phyloP scores from a whole-genome alignment of 2,113 vertebrate genomes.

The Eulemur macaco region DNA sequence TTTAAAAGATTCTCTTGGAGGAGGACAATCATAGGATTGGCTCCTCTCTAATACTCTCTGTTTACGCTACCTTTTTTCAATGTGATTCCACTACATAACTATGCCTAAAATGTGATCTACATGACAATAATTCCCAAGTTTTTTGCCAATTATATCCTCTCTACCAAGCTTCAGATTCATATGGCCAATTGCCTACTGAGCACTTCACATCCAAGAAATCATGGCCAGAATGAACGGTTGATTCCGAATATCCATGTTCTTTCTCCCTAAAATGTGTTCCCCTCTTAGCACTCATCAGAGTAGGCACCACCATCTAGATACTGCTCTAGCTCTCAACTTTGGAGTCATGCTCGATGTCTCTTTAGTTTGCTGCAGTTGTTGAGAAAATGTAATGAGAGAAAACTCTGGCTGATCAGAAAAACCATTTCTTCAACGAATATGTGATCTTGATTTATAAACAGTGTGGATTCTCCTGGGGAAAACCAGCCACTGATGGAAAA shows the following conservation, averaged over 20 bases:
- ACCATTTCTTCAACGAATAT: constrained; percentile 18
- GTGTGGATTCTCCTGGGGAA: constrained; percentile 40
- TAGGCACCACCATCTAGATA: neutral
- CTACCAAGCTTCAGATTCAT: neutral
- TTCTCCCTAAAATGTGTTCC: neutral
- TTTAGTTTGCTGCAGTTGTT: constrained; percentile 20
- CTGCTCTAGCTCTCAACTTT: neutral
- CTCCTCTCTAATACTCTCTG: neutral
- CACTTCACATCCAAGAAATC: neutral
- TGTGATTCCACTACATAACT: neutral
- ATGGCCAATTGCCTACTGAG: neutral
- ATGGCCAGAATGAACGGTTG: neutral
- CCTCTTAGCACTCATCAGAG: neutral
- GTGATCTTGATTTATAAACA: neutral
- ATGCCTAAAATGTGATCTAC: neutral
- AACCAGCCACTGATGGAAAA: neutral
- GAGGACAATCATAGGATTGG: neutral
- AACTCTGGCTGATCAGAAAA: constrained; percentile 60
- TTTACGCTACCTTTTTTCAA: neutral
- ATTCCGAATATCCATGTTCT: too few species aligned
- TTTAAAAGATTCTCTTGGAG: constrained; percentile 62
- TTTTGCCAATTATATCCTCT: neutral
- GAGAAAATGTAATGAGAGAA: constrained; percentile 51
- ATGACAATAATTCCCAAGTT: neutral
- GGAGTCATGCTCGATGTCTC: neutral